These are phyloP conservation scores for Drosophila stalkeri DNA, from an alignment of 2,888 invertebrate species.

Conservation along the genomic window DNA sequence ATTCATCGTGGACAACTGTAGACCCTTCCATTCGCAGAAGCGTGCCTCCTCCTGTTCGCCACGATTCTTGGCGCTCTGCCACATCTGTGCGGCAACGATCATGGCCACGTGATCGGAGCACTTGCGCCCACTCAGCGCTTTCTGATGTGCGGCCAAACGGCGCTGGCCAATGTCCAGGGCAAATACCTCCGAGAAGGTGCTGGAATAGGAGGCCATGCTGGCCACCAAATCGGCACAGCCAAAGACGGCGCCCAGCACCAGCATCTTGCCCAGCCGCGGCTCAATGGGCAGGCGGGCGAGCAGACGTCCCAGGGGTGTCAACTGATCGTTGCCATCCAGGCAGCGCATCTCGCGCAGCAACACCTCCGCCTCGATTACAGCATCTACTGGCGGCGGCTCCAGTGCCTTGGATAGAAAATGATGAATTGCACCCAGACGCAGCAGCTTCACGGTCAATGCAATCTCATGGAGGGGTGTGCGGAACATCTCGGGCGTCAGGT, in stretches of 20 bases:
- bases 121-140: conserved; percentile 93
- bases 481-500: conserved; percentile 98
- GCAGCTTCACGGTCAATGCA: conserved; percentile 93
- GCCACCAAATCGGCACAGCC: conserved; percentile 95
- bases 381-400: conserved; percentile 98
- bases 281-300: conserved; percentile 98
- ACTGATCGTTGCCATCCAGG: conserved; percentile 92
- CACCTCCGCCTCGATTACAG: conserved; percentile 98
- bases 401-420: conserved; percentile 98
- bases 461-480: conserved; percentile 98
- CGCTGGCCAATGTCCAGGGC: conserved; percentile 91
- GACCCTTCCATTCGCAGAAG: conserved; percentile 96
- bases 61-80: conserved; percentile 89
- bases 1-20: conserved; percentile 94
- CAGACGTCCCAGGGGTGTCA: conserved; percentile 97
- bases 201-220: conserved; percentile 97
- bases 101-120: conserved; percentile 98
- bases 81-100: conserved; percentile 95
- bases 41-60: conserved; percentile 91
- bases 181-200: conserved; percentile 98
- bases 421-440: conserved; percentile 95
- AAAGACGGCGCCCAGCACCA: conserved; percentile 96
- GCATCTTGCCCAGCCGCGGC: conserved; percentile 98
- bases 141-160: conserved; percentile 93
- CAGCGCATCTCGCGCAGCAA: conserved; percentile 94